Base-by-base conservation (phyloP, 2,113 vertebrate genomes). In the Helogale parvula region DNA sequence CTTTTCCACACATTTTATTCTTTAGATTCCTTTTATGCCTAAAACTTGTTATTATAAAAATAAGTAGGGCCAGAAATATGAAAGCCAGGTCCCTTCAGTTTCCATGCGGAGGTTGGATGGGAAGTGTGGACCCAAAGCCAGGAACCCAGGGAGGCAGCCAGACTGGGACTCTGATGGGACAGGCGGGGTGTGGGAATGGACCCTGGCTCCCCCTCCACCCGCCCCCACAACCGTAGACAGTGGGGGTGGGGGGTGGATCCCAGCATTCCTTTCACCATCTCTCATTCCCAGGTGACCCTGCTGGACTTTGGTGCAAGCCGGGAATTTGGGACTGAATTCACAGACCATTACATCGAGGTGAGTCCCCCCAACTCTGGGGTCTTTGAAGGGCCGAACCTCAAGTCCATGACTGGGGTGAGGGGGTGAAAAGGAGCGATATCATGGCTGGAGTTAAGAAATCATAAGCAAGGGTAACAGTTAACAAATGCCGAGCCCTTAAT, bases 301-400 rank as follows among this genome's bases (percentile, higher is more conserved):
- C 97, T 99, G 98, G 99, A 99, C 96, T 99, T 99, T 0, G 99
- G 99, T 29, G 99, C 99, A 0, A 99, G 99, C 96, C 98, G 99
- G 86, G 97, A 98, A 72, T 99, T 99, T 98, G 98, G 98, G 47
- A 98, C 98, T 15, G 97, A 98, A 21, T 99, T 99, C 98, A 99
- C 99, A 27, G 99, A 99, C 57, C 98, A 99, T 97, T 99, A 99
- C 98, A 99, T 99, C 10, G 98, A 99, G 99, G 99, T 99, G 97
- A 85, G 97, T 72, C 3, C 17, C 41, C 57, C n/a, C 33, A 52
- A 21, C 11, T 14, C 17, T 29, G 31, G 60, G 14, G 60, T 33
- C 50, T 63, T 92, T 85, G 81, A 91, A 77, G 60, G 90, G 41
- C 25, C 0, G 4, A 71, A 33, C 29, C 83, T 88, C 52, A 85